Evolutionary conservation across 2,113 vertebrate genomes (phyloP), one percentile per base, ranked within the genome.

Genomic region (Alethe diademata): DNA sequence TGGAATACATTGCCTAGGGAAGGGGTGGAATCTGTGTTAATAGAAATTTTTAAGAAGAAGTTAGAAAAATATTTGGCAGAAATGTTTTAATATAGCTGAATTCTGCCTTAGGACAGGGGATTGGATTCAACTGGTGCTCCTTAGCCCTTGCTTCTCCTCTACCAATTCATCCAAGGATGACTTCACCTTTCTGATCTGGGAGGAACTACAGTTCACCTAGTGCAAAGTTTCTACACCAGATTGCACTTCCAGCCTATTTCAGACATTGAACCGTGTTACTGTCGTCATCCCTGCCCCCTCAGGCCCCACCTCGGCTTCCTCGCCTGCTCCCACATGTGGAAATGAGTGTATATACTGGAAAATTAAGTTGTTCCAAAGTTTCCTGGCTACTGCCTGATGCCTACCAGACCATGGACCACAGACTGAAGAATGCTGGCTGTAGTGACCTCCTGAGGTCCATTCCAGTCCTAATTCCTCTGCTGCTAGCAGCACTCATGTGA

Each of bases 1-100:
- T 88, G 71, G 86, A 96, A 92, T 88, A 95, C 78, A 80, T 92
- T 93, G 96, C 95, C 96, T 96, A 80, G 88, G 91, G 96, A 96
- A 86, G 92, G 95, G 95, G 91, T 60, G 92, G 95, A 92, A 95
- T 94, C 88, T 64, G 33, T 29, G 26, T 93, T 95, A 88, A 93
- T 92, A 95, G 82, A 95, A 85, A 66, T 76, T 92, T 96, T 93
- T 40, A 90, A 95, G 75, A 88, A 94, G 58, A 70, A 76, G 54
- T 80, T 88, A 78, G 86, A 78, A 80, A 94, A 90, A 60, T 80
- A 74, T 80, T 97, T 97, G 94, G 96, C 96, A 97, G 82, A 92
- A 94, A 84, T 70, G 26, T 26, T 86, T 94, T 94, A 94, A 93
- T 74, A 73, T 91, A 93, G 64, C 58, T 70, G 75, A 96, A 88